A percentile compares a stretch with the other conserved stretches of the same genome.
These are phyloP conservation scores for Leuctra nigra DNA, from an alignment of 2,888 invertebrate species.

Conservation along the genomic window DNA sequence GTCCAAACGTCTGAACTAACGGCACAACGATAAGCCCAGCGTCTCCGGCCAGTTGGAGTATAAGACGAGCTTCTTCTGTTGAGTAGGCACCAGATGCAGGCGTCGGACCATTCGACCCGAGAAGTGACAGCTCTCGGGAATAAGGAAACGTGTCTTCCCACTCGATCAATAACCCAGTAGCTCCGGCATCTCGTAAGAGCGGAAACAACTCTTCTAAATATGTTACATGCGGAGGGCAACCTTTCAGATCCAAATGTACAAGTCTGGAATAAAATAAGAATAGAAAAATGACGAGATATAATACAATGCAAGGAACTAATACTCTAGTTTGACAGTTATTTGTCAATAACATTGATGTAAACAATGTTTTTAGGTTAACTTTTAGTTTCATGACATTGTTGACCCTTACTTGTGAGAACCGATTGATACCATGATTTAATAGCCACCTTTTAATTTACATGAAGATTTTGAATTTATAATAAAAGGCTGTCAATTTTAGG, in stretches of 20 bases:
- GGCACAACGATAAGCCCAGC: slow-evolving; percentile 66
- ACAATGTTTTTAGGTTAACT: neutral
- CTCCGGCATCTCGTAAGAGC: slow-evolving; percentile 58
- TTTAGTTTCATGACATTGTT: slow-evolving; percentile 8
- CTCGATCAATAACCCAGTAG: slow-evolving; percentile 74
- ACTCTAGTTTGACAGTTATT: neutral
- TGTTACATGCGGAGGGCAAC: slow-evolving; percentile 58
- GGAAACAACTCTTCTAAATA: slow-evolving; percentile 56
- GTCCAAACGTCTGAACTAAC: slow-evolving; percentile 81
- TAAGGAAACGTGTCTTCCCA: slow-evolving; percentile 92
- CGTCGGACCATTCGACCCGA: slow-evolving; percentile 46
- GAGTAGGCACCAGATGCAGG: slow-evolving; percentile 57
- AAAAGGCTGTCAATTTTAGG: too few species aligned
- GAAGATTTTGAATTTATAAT: too few species aligned
- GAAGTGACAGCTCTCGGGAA: slow-evolving; percentile 50
- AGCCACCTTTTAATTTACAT: too few species aligned
- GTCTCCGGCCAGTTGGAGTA: slow-evolving; percentile 58
- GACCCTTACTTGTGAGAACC: slow-evolving; percentile 43
- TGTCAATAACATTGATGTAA: neutral
- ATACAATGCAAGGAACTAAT: neutral
- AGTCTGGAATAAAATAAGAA: slow-evolving; percentile 38
- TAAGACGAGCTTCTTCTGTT: slow-evolving; percentile 55
- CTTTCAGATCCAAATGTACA: slow-evolving; percentile 69
- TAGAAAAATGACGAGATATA: neutral
- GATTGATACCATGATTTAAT: slow-evolving; percentile 29